Percentiles rank a stretch among this genome's conserved stretches.
Conservation (phyloP, 2,888 invertebrate genomes). For the Ectemnius lituratus region DNA sequence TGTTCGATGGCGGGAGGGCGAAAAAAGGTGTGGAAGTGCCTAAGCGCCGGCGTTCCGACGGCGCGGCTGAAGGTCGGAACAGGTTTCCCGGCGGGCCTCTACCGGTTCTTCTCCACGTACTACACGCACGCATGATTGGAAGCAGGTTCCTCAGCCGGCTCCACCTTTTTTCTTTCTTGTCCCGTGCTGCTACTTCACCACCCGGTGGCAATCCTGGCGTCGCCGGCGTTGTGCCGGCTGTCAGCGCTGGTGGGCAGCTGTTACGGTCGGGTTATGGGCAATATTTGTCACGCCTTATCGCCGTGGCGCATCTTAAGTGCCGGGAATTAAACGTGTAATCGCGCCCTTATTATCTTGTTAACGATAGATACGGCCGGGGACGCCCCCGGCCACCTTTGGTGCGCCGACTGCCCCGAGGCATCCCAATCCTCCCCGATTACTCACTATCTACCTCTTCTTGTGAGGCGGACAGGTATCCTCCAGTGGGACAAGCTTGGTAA, state of each 20-base stretch:
- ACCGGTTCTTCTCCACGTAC: neutral
- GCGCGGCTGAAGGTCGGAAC: constrained; percentile 59
- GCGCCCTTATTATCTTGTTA: constrained; percentile 74
- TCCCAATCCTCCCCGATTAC: constrained; percentile 30
- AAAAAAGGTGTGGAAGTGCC: constrained; percentile 43
- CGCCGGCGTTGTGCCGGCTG: constrained; percentile 45
- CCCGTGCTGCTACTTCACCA: neutral
- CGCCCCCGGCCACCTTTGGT: constrained; percentile 24
- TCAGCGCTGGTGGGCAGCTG: constrained; percentile 59
- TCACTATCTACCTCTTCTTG: neutral
- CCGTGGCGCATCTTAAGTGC: constrained; percentile 68
- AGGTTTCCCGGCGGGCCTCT: constrained; percentile 52
- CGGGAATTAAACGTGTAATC: constrained; percentile 74
- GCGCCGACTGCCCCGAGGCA: neutral
- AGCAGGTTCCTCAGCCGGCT: constrained; percentile 15
- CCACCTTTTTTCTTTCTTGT: constrained; percentile 16
- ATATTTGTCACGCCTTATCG: constrained; percentile 76
- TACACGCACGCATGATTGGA: constrained; percentile 21
- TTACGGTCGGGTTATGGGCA: constrained; percentile 67
- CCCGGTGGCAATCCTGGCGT: neutral
- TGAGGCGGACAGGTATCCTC: constrained; percentile 11
- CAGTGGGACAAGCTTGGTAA: constrained; percentile 22
- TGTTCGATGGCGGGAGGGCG: constrained; percentile 23
- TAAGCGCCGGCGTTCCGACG: constrained; percentile 42
- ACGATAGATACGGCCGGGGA: constrained; percentile 51